Conservation (phyloP, 2,888 invertebrate genomes). For the Epiblema foenella region DNA sequence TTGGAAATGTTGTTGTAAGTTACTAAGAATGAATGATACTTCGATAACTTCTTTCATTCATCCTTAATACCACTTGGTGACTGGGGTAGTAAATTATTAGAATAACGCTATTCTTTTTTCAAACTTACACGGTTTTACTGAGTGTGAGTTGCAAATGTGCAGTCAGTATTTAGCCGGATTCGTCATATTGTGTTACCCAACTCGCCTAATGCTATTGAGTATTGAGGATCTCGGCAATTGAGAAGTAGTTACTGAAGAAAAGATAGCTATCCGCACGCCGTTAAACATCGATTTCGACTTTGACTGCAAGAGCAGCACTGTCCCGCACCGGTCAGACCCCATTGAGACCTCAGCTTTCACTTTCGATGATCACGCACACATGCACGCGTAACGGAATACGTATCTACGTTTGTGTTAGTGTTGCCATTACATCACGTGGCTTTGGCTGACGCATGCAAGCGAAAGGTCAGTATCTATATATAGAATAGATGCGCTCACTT, state of each 20-base stretch:
- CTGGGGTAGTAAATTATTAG: no score
- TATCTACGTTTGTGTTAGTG: conserved; percentile 58
- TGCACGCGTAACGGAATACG: conserved; percentile 47
- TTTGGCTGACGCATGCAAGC: conserved; percentile 78
- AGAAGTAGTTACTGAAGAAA: neutral
- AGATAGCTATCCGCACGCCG: neutral
- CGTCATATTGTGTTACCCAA: no score
- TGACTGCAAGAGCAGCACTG: conserved; percentile 53
- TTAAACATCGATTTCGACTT: conserved; percentile 44
- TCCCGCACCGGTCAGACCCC: conserved; percentile 61
- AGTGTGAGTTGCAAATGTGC: no score
- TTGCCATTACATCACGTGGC: conserved; percentile 72
- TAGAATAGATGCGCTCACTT: conserved; percentile 71
- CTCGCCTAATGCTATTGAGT: no score
- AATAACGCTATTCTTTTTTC: no score
- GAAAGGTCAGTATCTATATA: conserved; percentile 81
- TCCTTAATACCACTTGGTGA: no score
- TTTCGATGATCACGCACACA: conserved; percentile 72
- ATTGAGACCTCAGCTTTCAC: conserved; percentile 77
- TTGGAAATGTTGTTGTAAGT: neutral
- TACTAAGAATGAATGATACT: no score
- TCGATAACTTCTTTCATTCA: no score
- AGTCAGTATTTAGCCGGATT: no score
- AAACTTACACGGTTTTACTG: no score
- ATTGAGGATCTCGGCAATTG: no score